These are phyloP conservation scores for Xylota sylvarum DNA, from an alignment of 2,888 invertebrate species.

Conservation along the genomic window DNA sequence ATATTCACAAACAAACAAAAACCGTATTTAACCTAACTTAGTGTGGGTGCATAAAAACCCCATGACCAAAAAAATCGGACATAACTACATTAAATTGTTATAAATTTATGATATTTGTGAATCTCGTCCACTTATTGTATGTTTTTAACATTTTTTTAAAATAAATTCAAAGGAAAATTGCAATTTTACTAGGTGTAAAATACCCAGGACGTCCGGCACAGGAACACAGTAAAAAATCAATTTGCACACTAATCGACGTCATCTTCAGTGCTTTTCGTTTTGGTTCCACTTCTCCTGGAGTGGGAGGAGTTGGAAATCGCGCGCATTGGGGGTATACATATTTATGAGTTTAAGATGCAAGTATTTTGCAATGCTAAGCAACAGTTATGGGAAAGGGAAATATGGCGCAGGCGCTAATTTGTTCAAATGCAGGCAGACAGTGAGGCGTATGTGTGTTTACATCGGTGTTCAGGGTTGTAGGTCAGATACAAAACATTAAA, in stretches of 20 bases:
- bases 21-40: neutral
- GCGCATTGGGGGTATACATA: conserved; percentile 1
- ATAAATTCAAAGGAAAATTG: neutral
- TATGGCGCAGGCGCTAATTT: conserved; percentile 1
- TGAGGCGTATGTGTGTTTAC: neutral
- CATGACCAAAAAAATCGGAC: neutral
- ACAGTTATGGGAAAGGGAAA: conserved; percentile 21
- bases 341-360: neutral
- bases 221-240: neutral
- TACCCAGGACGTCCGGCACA: neutral
- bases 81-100: neutral
- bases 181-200: conserved; percentile 13
- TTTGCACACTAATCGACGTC: conserved; percentile 8
- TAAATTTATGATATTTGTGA: neutral
- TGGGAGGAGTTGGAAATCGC: conserved; percentile 4
- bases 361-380: conserved; percentile 17
- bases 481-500: neutral
- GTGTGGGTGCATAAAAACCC: conserved; percentile 20
- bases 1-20: neutral
- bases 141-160: neutral
- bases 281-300: neutral
- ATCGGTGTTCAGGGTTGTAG: neutral
- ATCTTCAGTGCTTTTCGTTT: neutral
- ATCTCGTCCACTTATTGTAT: neutral
- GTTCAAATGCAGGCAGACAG: neutral